These are phyloP conservation scores for Dreissena rostriformis DNA, from an alignment of 1,140 invertebrate species.

Conservation along the genomic window DNA sequence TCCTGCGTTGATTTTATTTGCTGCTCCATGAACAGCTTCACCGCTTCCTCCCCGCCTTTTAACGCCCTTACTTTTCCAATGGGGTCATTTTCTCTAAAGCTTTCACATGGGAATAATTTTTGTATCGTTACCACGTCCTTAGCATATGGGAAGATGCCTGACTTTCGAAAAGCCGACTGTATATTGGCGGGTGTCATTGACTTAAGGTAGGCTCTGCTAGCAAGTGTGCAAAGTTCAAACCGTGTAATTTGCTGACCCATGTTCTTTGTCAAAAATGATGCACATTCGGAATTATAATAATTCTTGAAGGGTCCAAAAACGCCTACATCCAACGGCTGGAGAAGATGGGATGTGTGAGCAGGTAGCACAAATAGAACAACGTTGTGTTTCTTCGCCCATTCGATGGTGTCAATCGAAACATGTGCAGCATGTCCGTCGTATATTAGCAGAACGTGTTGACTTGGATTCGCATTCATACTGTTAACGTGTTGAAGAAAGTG, in stretches of 20 bases:
- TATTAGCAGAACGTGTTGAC: slow-evolving; percentile 16
- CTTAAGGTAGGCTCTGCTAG: slow-evolving; percentile 28
- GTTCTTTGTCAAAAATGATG: neutral
- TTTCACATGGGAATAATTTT: slow-evolving; percentile 30
- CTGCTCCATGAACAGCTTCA: slow-evolving; percentile 6
- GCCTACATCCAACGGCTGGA: too few species aligned
- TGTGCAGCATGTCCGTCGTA: slow-evolving; percentile 32
- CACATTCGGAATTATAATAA: slow-evolving; percentile 24
- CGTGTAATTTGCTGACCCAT: slow-evolving; percentile 9
- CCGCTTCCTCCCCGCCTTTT: neutral
- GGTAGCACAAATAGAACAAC: slow-evolving; percentile 45
- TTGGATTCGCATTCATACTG: neutral
- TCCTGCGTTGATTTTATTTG: neutral
- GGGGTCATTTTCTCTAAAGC: slow-evolving; percentile 21
- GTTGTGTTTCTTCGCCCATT: slow-evolving; percentile 34
- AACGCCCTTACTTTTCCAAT: slow-evolving; percentile 19
- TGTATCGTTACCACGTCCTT: neutral
- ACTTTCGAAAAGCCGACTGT: slow-evolving; percentile 10
- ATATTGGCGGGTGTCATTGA: slow-evolving; percentile 27
- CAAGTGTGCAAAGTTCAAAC: slow-evolving; percentile 18
- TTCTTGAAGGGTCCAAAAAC: slow-evolving; percentile 29
- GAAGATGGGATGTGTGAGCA: slow-evolving; percentile 39
- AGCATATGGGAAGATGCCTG: slow-evolving; percentile 17
- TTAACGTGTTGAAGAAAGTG: slow-evolving; percentile 25
- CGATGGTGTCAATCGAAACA: neutral